Evolutionary conservation across 2,797 vertebrate genomes (phyloP), one percentile per base, ranked within the genome.

Genomic region (Saxicola maurus): DNA sequence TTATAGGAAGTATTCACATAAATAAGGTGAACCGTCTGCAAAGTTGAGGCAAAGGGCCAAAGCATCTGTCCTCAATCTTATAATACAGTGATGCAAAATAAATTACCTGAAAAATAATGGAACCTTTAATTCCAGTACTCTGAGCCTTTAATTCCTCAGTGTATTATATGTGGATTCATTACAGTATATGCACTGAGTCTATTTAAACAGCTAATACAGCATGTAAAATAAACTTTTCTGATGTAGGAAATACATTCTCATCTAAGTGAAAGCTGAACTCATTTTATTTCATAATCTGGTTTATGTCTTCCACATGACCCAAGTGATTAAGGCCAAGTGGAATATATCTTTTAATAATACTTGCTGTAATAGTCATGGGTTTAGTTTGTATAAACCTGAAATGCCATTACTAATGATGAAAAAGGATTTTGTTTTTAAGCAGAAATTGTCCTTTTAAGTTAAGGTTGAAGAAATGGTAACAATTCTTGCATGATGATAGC

Each of bases 201-300:
- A 96, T 92, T 96, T 96, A 94, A 90, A 87, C 75, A 90, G 89
- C 88, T 96, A 97, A 97, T 96, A 94, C 88, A 91, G 89, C 69
- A 66, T 82, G 84, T 89, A 94, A 94, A 93, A 89, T 91, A 88
- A 95, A 93, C 79, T 95, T 95, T 92, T 92, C 82, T 95, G 66
- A 91, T 81, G 79, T 95, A 93, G 84, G 82, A 93, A 93, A 89
- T 83, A 86, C 53, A 77, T 96, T 94, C 71, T 92, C 84, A 92
- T 95, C 85, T 88, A 82, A 91, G 89, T 81, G 71, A 96, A 94
- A 86, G 91, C 89, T 77, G 84, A 86, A 91, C 89, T 91, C 14
- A 89, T 87, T 93, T 90, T 95, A 78, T 91, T 95, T 91, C 84
- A 80, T 95, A 83, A 91, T 76, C 64, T 93, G 72, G 61, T 71